Percentiles rank a stretch among this genome's conserved stretches.
Evolutionary conservation across 2,888 invertebrate genomes (phyloP).

Genomic region (Elmis aenea): DNA sequence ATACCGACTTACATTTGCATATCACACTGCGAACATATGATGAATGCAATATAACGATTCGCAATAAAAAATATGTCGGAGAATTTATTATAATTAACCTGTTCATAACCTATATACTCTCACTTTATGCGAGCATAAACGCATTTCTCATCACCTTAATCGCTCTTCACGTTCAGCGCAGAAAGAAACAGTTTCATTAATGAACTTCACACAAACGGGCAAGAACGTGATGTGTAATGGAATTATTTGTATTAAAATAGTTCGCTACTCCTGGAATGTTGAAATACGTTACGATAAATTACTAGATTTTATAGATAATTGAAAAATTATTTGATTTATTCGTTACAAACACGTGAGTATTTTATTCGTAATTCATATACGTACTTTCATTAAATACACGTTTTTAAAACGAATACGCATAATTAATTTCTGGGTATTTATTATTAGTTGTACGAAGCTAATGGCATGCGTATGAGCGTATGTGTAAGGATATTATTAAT

Average conservation of each 20-base stretch:
- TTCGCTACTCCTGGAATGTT: conserved; percentile 23
- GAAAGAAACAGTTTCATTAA: conserved; percentile 4
- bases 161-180: conserved; percentile 1
- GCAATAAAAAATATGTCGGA: conserved; percentile 15
- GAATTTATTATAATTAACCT: conserved; percentile 22
- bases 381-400: conserved; percentile 26
- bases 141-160: conserved; percentile 4
- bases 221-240: too few species aligned
- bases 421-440: conserved; percentile 21
- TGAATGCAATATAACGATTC: conserved; percentile 18
- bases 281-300: conserved; percentile 31
- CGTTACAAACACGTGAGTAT: conserved; percentile 30
- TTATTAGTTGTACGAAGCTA: conserved; percentile 9
- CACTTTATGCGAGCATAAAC: conserved; percentile 9
- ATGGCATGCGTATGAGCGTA: conserved; percentile 7
- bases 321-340: conserved; percentile 33
- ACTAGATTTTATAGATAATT: conserved; percentile 31
- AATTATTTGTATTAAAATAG: too few species aligned
- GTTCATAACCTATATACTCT: conserved; percentile 17
- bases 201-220: too few species aligned
- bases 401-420: conserved; percentile 15
- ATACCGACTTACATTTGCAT: conserved; percentile 19
- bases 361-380: conserved; percentile 27
- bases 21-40: conserved; percentile 17
- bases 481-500: conserved; percentile 6